Evolutionary conservation across 1,140 invertebrate species (phyloP).

Genomic region (Tetramorium parvispinum): DNA sequence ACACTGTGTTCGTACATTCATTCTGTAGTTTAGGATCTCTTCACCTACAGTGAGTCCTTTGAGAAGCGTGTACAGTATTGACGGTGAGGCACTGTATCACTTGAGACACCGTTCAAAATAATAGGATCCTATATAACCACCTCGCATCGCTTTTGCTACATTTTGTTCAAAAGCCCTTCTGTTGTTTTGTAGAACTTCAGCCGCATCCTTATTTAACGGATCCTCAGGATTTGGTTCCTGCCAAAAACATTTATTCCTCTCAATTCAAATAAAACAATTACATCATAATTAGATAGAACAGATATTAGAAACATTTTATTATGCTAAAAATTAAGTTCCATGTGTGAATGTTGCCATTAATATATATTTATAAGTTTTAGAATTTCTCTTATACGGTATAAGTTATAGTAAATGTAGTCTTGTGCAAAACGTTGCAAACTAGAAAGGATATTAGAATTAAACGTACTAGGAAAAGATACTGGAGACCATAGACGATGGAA

Average conservation of each 20-base stretch:
- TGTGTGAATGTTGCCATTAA: neutral
- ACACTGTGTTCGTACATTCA: constrained; percentile 72
- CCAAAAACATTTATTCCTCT: constrained; percentile 62
- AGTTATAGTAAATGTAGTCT: neutral
- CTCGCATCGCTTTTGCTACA: constrained; percentile 97
- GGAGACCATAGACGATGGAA: constrained; percentile 98
- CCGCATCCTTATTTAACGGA: constrained; percentile 99
- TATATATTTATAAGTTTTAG: neutral
- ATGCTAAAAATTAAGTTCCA: neutral
- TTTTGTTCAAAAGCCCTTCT: constrained; percentile 98
- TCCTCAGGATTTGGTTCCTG: constrained; percentile 99
- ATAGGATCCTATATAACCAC: constrained; percentile 96
- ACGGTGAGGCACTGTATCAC: constrained; percentile 87
- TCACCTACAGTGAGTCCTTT: constrained; percentile 73
- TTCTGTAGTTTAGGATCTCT: constrained; percentile 67
- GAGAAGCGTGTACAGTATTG: constrained; percentile 68
- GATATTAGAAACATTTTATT: neutral
- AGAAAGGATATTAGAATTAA: neutral
- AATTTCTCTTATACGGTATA: neutral
- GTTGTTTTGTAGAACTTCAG: constrained; percentile 98
- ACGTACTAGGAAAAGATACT: constrained; percentile 98
- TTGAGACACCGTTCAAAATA: constrained; percentile 98
- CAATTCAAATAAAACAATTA: constrained; percentile 5
- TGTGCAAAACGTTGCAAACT: neutral
- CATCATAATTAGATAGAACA: neutral